A percentile compares a stretch with the other conserved stretches of the same genome.
Conservation (phyloP, 1,140 invertebrate species). For the Globodera ellingtonae region DNA sequence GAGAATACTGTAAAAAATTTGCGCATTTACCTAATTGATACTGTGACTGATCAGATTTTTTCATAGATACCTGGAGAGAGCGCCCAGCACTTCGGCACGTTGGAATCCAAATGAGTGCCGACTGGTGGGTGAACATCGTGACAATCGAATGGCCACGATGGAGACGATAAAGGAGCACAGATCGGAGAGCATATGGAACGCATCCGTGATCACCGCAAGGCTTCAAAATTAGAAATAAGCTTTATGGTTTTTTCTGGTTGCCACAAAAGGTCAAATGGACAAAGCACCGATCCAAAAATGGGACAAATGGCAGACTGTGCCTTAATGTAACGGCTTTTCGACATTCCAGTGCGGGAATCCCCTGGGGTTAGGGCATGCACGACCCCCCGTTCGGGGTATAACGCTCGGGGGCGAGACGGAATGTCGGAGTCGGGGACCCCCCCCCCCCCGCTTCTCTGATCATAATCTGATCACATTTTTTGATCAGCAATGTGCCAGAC, state of each 20-base stretch:
- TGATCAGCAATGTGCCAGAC: not conserved
- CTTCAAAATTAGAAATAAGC: slow-evolving; percentile 59
- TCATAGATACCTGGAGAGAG: slow-evolving; percentile 55
- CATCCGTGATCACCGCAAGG: slow-evolving; percentile 93
- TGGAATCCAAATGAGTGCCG: slow-evolving; percentile 80
- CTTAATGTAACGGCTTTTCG: too few relatives aligned
- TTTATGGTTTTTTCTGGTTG: too few relatives aligned
- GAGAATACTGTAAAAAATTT: slow-evolving; percentile 81
- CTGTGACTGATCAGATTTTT: not conserved
- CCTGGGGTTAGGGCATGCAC: too few relatives aligned
- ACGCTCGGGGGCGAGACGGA: too few relatives aligned
- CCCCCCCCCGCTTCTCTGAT: too few relatives aligned
- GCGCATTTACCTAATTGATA: too few relatives aligned
- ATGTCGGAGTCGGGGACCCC: too few relatives aligned
- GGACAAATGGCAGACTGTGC: not conserved
- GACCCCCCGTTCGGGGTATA: too few relatives aligned
- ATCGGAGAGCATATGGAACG: slow-evolving; percentile 90
- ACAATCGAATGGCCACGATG: slow-evolving; percentile 86
- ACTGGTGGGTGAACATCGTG: slow-evolving; percentile 80
- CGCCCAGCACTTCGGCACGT: slow-evolving; percentile 72
- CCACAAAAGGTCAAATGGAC: too few relatives aligned
- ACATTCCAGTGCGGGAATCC: too few relatives aligned
- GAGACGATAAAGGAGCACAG: slow-evolving; percentile 97
- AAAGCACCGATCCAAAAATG: slow-evolving; percentile 2
- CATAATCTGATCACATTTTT: too few relatives aligned